Evolutionary conservation across 2,888 invertebrate genomes (phyloP), one percentile per base, ranked within the genome.

Genomic region (Beris morrisii): DNA sequence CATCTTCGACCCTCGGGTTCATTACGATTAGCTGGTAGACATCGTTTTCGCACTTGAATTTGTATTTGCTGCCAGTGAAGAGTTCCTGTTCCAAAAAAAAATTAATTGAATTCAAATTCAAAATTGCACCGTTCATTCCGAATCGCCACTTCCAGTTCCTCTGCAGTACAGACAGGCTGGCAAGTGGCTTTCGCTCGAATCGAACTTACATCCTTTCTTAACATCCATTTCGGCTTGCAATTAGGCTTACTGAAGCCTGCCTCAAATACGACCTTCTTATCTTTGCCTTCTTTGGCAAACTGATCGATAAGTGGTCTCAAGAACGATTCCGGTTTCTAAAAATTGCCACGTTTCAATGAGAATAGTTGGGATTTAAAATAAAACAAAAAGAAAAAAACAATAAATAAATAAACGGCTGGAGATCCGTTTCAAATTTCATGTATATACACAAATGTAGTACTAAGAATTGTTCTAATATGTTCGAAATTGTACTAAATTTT

Each of bases 181-280:
- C 4, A n/a, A 55, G n/a, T 55, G 15, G 5, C n/a, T 12, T 55
- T n/a, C 31, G 12, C 53, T 4, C 22, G 0, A 3, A 28, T 22
- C 52, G 22, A 22, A 22, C 93, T 88, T 84, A 94, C 95, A 84
- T 95, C 94, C 83, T 94, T 94, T 70, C 93, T 88, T 84, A 92
- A 91, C 78, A 87, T 87, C 95, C 95, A 95, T 82, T 92, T 94
- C 7, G 94, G 92, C 78, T 95, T 95, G 76, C 90, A 86, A 80
- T 97, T 96, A n/a, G 95, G 90, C 83, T 97, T 98, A 71, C 95
- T 93, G 84, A 98, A 99, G 78, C 92, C 91, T 70, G 93, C 94
- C 81, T 95, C 94, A 77, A 99, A 96, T 48, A 87, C 86, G 72
- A 95, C 93, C 82, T 94, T 93, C 81, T 95, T 96, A 82, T 97